Percentiles rank a stretch among this genome's conserved stretches.
phyloP scores from a whole-genome alignment of 1,140 invertebrate species.

The Drosophila tropicalis region DNA sequence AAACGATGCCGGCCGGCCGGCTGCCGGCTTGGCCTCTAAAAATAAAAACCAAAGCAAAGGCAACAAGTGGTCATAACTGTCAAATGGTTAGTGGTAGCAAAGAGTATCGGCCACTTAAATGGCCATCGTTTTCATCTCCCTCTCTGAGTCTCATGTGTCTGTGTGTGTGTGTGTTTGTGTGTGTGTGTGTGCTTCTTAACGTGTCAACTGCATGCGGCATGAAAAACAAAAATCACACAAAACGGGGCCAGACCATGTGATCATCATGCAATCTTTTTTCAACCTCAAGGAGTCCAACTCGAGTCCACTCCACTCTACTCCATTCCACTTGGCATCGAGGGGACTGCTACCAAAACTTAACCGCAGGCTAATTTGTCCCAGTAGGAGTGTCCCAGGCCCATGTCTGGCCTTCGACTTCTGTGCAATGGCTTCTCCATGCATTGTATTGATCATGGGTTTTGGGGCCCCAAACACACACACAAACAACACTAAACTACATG shows the following conservation, averaged over 20 bases:
- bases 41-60: conserved; percentile 30
- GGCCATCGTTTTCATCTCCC: not conserved
- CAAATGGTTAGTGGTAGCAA: conserved; percentile 51
- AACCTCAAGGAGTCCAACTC: not conserved
- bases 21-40: conserved; percentile 56
- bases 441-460: conserved; percentile 26
- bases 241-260: conserved; percentile 14
- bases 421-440: conserved; percentile 13
- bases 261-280: conserved; percentile 13
- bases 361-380: conserved; percentile 73
- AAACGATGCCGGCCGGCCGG: conserved; percentile 44
- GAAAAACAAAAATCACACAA: conserved; percentile 6
- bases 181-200: conserved; percentile 38
- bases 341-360: conserved; percentile 57
- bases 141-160: not conserved
- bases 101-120: conserved; percentile 11
- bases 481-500: conserved; percentile 46
- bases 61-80: conserved; percentile 78
- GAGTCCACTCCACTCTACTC: not conserved
- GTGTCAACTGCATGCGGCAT: conserved; percentile 30
- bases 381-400: conserved; percentile 12
- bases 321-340: not conserved
- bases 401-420: conserved; percentile 51
- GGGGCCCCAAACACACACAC: not conserved
- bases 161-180: conserved; percentile 22